phyloP scores from a whole-genome alignment of 2,113 vertebrate species.

The Stigmatopora nigra region DNA sequence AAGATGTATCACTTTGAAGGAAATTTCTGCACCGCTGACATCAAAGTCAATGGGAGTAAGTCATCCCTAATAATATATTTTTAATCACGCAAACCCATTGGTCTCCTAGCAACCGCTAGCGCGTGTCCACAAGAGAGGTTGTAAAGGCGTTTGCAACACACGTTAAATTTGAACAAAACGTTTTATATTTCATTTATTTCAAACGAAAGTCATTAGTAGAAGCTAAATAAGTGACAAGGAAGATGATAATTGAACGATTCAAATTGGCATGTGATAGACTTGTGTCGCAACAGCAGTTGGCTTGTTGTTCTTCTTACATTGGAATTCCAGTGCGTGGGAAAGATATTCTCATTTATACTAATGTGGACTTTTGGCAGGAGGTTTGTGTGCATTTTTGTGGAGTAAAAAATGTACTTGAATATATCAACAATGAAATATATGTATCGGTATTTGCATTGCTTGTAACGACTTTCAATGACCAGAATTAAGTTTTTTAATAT shows the following conservation, averaged over 20 bases:
- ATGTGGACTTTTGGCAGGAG: constrained; percentile 45
- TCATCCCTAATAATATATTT: constrained; percentile 15
- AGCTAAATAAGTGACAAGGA: background rate
- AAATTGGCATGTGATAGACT: constrained; percentile 43
- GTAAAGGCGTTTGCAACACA: background rate
- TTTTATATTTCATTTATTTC: background rate
- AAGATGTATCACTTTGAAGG: constrained; percentile 16
- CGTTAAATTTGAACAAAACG: background rate
- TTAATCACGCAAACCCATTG: background rate
- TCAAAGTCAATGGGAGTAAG: background rate
- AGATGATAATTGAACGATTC: constrained; percentile 55
- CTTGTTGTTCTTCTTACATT: constrained; percentile 61
- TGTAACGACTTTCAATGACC: too few species aligned
- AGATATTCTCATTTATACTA: constrained; percentile 68
- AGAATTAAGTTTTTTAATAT: too few species aligned
- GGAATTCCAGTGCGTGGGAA: constrained; percentile 66
- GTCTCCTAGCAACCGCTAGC: constrained; percentile 44
- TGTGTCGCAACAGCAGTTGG: constrained; percentile 67
- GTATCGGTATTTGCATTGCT: too few species aligned
- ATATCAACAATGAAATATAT: background rate
- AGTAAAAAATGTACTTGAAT: background rate
- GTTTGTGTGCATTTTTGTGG: constrained; percentile 41
- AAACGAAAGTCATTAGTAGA: too few species aligned
- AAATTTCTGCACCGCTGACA: background rate
- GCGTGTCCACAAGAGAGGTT: background rate